Conservation (phyloP, 2,797 vertebrate species). For the Adrianichthys oophorus region DNA sequence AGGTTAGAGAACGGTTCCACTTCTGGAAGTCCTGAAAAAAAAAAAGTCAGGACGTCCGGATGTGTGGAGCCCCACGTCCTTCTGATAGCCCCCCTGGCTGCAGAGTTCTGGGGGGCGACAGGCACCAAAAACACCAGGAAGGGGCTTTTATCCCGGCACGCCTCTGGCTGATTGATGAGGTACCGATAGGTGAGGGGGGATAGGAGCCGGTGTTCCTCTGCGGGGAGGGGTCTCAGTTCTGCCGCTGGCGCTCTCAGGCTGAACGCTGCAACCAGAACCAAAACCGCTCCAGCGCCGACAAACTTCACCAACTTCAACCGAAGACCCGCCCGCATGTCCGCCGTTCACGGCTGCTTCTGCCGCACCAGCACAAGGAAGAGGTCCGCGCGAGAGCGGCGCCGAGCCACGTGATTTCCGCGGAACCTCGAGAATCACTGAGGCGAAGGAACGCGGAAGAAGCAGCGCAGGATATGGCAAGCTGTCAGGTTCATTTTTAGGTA, state of each 20-base stretch:
- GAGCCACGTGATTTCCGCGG: no score
- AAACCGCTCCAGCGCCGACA: neutral
- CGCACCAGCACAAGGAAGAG: no score
- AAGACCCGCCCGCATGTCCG: slow-evolving; percentile 35
- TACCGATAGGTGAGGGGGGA: slow-evolving; percentile 73
- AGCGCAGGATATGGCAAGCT: no score
- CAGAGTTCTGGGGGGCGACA: slow-evolving; percentile 27
- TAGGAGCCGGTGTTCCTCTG: slow-evolving; percentile 40
- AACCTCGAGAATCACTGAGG: no score
- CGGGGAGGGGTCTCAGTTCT: slow-evolving; percentile 4
- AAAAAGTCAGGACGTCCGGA: slow-evolving; percentile 65
- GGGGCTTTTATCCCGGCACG: slow-evolving; percentile 53
- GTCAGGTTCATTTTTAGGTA: no score
- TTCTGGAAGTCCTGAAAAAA: slow-evolving; percentile 67
- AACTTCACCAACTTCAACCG: slow-evolving; percentile 35
- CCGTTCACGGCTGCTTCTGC: no score
- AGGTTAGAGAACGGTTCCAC: neutral
- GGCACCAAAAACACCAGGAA: slow-evolving; percentile 79
- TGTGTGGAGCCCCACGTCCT: slow-evolving; percentile 79
- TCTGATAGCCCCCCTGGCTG: slow-evolving; percentile 58
- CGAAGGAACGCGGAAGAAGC: no score
- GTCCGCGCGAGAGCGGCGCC: no score
- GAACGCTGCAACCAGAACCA: slow-evolving; percentile 35
- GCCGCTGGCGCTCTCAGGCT: neutral
- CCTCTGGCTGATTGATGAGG: slow-evolving; percentile 68